Evolutionary conservation across 1,140 invertebrate genomes (phyloP), one percentile per base, ranked within the genome.

Genomic region (Papilio polyxenes): DNA sequence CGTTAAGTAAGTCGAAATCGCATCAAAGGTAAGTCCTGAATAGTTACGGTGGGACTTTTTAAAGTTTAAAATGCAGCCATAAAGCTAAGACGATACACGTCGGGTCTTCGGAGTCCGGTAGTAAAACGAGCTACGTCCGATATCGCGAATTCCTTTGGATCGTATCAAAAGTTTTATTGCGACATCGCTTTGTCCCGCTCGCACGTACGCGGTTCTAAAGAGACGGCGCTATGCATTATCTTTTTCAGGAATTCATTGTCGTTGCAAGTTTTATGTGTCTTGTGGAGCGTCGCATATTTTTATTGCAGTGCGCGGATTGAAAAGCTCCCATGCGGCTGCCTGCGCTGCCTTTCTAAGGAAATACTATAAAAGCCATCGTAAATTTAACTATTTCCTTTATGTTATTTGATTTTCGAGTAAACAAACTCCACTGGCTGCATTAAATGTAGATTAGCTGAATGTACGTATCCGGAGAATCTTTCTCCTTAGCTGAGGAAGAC

Each of bases 231-330:
- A 86, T 86, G 87, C 87, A 91, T 89, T 89, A 92, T 92, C 89
- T 92, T 92, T 93, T 93, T 92, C 90, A 91, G 89, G 88, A 91
- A 93, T 93, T 92, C 91, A 92, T 92, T 92, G 92, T 92, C 91
- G 90, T 91, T 87, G 86, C 85, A 81, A 91, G 89, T 92, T 93
- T 93, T 93, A 93, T 93, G 91, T 85, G 84, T 87, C 86, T 86
- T 86, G 85, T 86, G 86, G 87, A 88, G 86, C 87, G 87, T 90
- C 83, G 89, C 91, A 93, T 92, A 93, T 92, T 93, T 93, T 93
- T 92, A 93, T 93, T 93, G 89, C 91, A 84, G 91, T 90, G 90
- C 83, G 87, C 87, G 86, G 89, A 93, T 93, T 93, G 92, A 93
- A 92, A 92, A 91, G 88, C 85, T 89, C 75, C 82, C 76, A 79